phyloP scores from a whole-genome alignment of 2,888 invertebrate genomes.

The Chloroclysta siterata region DNA sequence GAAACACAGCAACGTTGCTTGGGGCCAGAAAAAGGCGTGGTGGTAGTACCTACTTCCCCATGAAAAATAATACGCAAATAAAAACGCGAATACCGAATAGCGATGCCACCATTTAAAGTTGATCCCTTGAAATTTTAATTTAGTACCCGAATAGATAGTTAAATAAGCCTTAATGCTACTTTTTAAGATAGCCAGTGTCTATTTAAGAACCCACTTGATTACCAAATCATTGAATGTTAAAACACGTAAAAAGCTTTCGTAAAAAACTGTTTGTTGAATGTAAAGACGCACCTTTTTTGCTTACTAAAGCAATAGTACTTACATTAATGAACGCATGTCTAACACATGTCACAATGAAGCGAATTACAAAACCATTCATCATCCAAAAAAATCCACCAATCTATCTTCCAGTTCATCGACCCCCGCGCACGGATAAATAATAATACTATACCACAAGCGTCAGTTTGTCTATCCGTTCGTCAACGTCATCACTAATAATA shows the following conservation, averaged over 20 bases:
- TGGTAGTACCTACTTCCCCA: no score
- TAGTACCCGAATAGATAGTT: no score
- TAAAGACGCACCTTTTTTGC: constrained; percentile 1
- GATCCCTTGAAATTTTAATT: no score
- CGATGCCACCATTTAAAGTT: no score
- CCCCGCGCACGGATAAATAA: constrained; percentile 4
- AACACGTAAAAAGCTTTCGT: constrained; percentile 1
- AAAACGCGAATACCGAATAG: no score
- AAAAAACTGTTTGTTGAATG: constrained; percentile 21
- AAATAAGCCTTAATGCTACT: no score
- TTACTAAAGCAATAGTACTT: constrained; percentile 2
- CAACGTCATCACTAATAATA: constrained; percentile 47
- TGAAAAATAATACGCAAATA: no score
- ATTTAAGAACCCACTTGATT: neutral
- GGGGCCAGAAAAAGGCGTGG: no score
- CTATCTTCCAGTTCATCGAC: constrained; percentile 41
- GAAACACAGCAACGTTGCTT: no score
- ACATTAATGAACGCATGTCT: constrained; percentile 19
- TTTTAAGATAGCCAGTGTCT: neutral
- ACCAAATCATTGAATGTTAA: neutral
- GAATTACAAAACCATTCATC: constrained; percentile 27
- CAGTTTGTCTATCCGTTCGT: constrained; percentile 47
- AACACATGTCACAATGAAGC: constrained; percentile 22
- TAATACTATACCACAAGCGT: constrained; percentile 38
- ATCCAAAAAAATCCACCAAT: constrained; percentile 38